These are phyloP conservation scores for Bryconaethiops microstoma DNA, from an alignment of 2,797 vertebrate genomes.

Conservation along the genomic window DNA sequence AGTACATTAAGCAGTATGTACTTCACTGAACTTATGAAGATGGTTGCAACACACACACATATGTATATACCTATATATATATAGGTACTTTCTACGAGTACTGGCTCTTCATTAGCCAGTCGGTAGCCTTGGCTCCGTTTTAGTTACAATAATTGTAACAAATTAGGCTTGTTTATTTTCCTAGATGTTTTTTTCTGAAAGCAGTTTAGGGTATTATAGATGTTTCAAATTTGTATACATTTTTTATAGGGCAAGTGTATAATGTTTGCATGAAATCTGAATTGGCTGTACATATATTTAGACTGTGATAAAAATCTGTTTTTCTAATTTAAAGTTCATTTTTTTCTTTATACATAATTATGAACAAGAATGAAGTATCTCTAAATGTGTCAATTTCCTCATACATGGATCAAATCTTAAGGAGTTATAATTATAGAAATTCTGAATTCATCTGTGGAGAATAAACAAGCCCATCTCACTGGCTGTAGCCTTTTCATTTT, in stretches of 20 bases:
- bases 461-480: slow-evolving; percentile 16
- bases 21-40: too few relatives aligned
- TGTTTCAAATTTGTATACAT: background rate
- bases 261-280: background rate
- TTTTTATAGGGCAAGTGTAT: background rate
- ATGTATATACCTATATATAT: too few relatives aligned
- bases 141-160: background rate
- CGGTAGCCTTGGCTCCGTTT: background rate
- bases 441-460: background rate
- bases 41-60: too few relatives aligned
- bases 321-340: too few relatives aligned
- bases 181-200: background rate
- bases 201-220: background rate
- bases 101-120: background rate
- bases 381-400: too few relatives aligned
- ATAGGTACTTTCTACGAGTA: too few relatives aligned
- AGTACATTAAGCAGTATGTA: background rate
- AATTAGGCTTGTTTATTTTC: slow-evolving; percentile 7
- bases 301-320: too few relatives aligned
- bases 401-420: too few relatives aligned
- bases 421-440: too few relatives aligned
- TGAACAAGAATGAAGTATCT: too few relatives aligned
- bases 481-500: background rate
- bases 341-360: too few relatives aligned
- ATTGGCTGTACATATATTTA: too few relatives aligned